A percentile compares a stretch with the other conserved stretches of the same genome.
These are phyloP conservation scores for Antigone vipio DNA, from an alignment of 2,113 vertebrate species.

Conservation along the genomic window DNA sequence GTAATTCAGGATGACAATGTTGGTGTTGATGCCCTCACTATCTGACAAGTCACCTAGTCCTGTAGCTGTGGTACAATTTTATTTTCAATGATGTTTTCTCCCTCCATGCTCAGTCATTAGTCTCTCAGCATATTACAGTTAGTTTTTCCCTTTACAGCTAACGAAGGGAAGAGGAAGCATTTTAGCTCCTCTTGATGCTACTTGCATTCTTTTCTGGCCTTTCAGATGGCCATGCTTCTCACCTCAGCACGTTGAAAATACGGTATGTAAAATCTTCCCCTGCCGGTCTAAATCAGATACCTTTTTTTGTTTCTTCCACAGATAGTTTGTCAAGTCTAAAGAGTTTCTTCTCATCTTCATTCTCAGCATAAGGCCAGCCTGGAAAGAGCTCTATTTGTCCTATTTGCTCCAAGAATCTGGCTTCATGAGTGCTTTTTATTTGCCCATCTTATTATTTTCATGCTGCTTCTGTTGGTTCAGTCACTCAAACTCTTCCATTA, in stretches of 20 bases:
- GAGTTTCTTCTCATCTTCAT: neutral
- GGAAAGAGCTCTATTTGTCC: neutral
- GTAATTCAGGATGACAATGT: neutral
- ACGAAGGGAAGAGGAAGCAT: neutral
- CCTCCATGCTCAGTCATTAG: neutral
- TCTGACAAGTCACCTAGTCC: neutral
- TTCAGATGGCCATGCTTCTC: neutral
- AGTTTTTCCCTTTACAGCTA: neutral
- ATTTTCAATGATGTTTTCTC: neutral
- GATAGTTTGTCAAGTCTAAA: neutral
- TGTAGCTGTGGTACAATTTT: neutral
- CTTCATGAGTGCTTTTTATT: neutral
- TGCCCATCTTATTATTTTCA: neutral
- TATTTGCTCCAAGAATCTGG: neutral
- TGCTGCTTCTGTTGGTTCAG: neutral
- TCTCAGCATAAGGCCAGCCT: neutral
- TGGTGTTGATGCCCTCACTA: neutral
- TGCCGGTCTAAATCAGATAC: neutral
- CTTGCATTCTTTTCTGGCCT: neutral
- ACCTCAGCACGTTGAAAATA: neutral
- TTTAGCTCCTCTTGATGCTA: neutral
- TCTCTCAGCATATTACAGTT: neutral
- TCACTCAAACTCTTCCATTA: neutral
- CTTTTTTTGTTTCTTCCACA: neutral
- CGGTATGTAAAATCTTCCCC: neutral